Evolutionary conservation across 2,113 vertebrate genomes (phyloP).

Genomic region (Zosterops borbonicus): DNA sequence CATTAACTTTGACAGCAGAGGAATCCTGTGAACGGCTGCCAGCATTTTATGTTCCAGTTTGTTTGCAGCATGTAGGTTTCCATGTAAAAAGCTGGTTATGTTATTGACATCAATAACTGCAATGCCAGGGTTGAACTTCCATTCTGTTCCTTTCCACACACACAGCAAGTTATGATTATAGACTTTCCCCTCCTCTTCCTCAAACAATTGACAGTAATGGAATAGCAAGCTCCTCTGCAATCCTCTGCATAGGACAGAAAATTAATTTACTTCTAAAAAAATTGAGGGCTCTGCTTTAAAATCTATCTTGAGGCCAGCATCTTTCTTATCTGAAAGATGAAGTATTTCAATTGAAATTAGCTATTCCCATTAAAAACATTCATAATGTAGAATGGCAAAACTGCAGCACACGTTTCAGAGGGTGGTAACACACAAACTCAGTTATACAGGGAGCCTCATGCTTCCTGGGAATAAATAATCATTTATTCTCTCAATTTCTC

Average conservation of each 20-base stretch:
- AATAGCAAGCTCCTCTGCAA: not conserved
- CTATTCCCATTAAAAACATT: not conserved
- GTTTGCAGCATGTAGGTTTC: not conserved
- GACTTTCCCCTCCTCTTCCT: not conserved
- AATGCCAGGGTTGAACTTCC: not conserved
- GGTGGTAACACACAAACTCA: not conserved
- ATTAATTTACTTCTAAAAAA: not conserved
- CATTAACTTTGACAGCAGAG: not conserved
- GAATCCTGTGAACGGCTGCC: not conserved
- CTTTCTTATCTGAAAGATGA: not conserved
- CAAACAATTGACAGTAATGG: not conserved
- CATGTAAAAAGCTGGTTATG: not conserved
- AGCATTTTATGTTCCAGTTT: not conserved
- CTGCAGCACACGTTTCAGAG: not conserved
- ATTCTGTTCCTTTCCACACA: not conserved
- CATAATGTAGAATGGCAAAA: not conserved
- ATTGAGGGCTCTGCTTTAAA: not conserved
- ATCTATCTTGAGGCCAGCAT: not conserved
- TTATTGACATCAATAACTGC: not conserved
- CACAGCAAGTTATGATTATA: not conserved
- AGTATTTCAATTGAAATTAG: not conserved
- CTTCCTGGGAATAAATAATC: not conserved
- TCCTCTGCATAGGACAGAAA: not conserved
- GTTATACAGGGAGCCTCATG: not conserved
- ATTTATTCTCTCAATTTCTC: not conserved